Conservation (phyloP, 2,113 vertebrate species). For the Himantopus leucocephalus region DNA sequence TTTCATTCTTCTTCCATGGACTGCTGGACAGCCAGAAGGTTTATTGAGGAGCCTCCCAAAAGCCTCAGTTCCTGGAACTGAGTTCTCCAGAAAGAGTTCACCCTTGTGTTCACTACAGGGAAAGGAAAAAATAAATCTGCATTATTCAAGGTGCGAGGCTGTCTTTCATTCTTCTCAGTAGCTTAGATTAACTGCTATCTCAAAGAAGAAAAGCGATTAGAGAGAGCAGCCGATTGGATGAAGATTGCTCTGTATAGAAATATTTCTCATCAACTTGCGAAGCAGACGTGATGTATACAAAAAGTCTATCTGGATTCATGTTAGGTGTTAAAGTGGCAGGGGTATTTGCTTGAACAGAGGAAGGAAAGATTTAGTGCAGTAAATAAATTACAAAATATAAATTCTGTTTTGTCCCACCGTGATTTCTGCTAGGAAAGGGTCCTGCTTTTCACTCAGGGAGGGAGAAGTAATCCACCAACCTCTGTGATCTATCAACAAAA, state of each 20-base stretch:
- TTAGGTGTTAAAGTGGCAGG: neutral
- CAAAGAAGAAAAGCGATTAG: neutral
- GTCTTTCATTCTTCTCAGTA: neutral
- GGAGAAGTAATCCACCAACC: neutral
- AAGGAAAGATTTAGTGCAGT: neutral
- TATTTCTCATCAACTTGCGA: neutral
- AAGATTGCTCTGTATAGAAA: neutral
- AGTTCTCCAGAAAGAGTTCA: neutral
- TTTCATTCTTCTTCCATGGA: neutral
- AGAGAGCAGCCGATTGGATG: neutral
- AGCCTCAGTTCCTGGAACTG: neutral
- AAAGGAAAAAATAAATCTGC: neutral
- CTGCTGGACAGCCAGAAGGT: neutral
- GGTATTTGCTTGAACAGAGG: neutral
- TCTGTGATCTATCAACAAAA: neutral
- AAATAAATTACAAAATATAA: neutral
- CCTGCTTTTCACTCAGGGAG: neutral
- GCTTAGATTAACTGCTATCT: neutral
- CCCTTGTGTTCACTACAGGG: neutral
- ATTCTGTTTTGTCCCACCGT: neutral
- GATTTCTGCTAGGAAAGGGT: neutral
- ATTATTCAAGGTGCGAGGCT: neutral
- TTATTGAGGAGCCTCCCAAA: neutral
- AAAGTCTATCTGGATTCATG: neutral
- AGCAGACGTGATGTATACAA: neutral